Evolutionary conservation across 1,140 invertebrate genomes (phyloP).

Genomic region (Wasmannia auropunctata): DNA sequence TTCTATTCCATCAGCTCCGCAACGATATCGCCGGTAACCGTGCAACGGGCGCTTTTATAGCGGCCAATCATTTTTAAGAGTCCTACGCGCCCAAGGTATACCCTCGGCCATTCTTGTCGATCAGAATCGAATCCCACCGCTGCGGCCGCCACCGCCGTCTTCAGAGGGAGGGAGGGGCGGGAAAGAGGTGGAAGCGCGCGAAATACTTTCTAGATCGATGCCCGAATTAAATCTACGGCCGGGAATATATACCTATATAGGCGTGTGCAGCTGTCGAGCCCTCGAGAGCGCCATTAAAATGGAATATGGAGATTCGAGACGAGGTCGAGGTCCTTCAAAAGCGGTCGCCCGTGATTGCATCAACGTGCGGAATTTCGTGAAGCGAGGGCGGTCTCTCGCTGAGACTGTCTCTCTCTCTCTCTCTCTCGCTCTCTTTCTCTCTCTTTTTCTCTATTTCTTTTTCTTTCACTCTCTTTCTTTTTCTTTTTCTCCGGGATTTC

Average conservation of each 20-base stretch:
- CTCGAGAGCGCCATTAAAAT: conserved; percentile 64
- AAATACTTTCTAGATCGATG: conserved; percentile 72
- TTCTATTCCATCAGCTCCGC: conserved; percentile 48
- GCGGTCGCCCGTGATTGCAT: conserved; percentile 60
- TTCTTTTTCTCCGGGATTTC: background rate
- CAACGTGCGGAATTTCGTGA: conserved; percentile 53
- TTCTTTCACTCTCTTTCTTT: background rate
- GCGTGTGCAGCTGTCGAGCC: conserved; percentile 56
- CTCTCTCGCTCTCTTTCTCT: background rate
- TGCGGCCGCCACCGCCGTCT: background rate
- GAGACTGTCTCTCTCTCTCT: background rate
- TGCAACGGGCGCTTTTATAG: conserved; percentile 66
- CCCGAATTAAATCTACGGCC: conserved; percentile 72
- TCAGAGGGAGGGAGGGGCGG: no score
- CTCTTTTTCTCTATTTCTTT: background rate
- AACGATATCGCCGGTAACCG: conserved; percentile 51
- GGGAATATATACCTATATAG: conserved; percentile 38
- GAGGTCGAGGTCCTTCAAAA: conserved; percentile 59
- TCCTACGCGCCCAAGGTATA: conserved; percentile 57
- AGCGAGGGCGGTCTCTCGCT: background rate
- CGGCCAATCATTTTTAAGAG: conserved; percentile 79
- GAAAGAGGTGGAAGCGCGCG: background rate
- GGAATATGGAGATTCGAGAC: conserved; percentile 63
- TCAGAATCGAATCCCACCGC: conserved; percentile 26
- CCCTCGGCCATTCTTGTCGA: conserved; percentile 56